Evolutionary conservation across 2,113 vertebrate genomes (phyloP).

Genomic region (Seriola quinqueradiata): DNA sequence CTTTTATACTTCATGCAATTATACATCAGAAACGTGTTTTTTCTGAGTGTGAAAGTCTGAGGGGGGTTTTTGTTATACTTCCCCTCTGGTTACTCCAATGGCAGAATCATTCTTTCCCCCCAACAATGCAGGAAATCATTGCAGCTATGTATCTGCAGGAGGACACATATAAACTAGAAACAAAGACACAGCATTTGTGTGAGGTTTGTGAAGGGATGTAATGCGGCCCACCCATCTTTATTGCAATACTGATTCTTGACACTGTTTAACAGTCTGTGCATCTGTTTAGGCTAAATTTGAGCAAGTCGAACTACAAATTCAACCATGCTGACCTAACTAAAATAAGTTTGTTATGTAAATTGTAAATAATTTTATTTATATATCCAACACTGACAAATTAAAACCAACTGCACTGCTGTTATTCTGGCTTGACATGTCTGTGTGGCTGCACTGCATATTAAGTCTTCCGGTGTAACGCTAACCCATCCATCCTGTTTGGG

Average conservation of each 20-base stretch:
- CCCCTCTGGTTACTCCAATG: slow-evolving; percentile 25
- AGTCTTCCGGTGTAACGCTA: slow-evolving; percentile 3
- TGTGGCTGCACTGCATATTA: slow-evolving; percentile 13
- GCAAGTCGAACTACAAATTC: too few relatives aligned
- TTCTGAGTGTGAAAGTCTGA: slow-evolving; percentile 12
- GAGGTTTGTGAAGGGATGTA: slow-evolving; percentile 13
- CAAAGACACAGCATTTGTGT: slow-evolving; percentile 1
- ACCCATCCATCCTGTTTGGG: slow-evolving; percentile 41
- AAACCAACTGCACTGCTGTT: not conserved
- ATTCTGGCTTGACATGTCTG: not conserved
- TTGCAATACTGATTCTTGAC: not conserved
- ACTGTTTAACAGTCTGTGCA: not conserved
- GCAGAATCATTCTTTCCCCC: slow-evolving; percentile 14
- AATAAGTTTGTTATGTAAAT: not conserved
- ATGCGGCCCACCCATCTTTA: not conserved
- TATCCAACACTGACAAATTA: not conserved
- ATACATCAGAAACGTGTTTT: slow-evolving; percentile 13
- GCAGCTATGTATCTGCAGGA: slow-evolving; percentile 3
- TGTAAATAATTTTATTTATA: not conserved
- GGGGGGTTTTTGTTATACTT: slow-evolving; percentile 29
- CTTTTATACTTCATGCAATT: slow-evolving; percentile 23
- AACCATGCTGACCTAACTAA: not conserved
- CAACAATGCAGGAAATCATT: slow-evolving; percentile 46
- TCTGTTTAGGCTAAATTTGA: not conserved
- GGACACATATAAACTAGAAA: slow-evolving; percentile 6